A percentile compares a stretch with the other conserved stretches of the same genome.
Conservation (phyloP, 2,113 vertebrate species). For the Ameiurus melas region DNA sequence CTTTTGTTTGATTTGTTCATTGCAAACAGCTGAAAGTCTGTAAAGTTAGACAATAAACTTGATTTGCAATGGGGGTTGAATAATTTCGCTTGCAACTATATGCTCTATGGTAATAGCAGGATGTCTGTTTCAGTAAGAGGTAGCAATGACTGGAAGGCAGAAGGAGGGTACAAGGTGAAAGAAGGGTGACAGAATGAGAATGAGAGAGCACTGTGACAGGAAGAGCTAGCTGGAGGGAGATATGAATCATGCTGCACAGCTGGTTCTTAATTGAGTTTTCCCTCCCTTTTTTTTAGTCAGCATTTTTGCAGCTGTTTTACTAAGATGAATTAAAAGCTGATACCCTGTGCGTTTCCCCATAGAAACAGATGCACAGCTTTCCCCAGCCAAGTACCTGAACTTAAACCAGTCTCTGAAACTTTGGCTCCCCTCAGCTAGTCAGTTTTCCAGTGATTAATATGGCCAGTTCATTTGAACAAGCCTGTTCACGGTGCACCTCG, state of each 20-base stretch:
- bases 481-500: background rate
- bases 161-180: constrained; percentile 58
- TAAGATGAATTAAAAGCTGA: constrained; percentile 63
- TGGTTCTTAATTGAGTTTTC: constrained; percentile 78
- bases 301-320: constrained; percentile 71
- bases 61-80: too few species aligned
- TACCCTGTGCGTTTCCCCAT: constrained; percentile 55
- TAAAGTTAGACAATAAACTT: too few species aligned
- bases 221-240: constrained; percentile 64
- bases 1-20: too few species aligned
- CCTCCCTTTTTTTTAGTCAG: constrained; percentile 66
- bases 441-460: constrained; percentile 10
- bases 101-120: constrained; percentile 7
- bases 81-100: too few species aligned
- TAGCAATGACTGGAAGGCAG: constrained; percentile 65
- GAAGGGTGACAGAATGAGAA: constrained; percentile 5
- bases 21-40: too few species aligned
- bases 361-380: constrained; percentile 12
- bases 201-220: constrained; percentile 40
- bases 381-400: background rate
- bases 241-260: constrained; percentile 71
- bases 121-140: constrained; percentile 28
- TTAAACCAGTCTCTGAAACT: constrained; percentile 1
- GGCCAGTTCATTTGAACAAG: background rate
- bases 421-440: constrained; percentile 1